Evolutionary conservation across 2,113 vertebrate genomes (phyloP).

Genomic region (Neotoma lepida): DNA sequence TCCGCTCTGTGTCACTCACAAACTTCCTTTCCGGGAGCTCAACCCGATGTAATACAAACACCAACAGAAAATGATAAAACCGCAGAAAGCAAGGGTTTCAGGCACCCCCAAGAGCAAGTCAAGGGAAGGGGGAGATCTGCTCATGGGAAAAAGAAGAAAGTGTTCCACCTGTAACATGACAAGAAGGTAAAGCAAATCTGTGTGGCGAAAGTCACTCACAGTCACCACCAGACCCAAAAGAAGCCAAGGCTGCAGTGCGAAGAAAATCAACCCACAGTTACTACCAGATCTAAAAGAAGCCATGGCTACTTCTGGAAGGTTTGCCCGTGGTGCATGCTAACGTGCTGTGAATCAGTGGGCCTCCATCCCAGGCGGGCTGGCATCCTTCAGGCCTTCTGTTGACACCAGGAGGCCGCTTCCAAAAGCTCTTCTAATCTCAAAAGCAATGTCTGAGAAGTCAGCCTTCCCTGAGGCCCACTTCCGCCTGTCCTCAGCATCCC

Average conservation of each 20-base stretch:
- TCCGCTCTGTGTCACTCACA: constrained; percentile 76
- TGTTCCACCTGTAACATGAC: constrained; percentile 57
- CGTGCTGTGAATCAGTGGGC: constrained; percentile 38
- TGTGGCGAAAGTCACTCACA: not conserved
- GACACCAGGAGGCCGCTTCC: constrained; percentile 55
- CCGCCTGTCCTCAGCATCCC: constrained; percentile 41
- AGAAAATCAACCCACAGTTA: not conserved
- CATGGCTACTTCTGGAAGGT: constrained; percentile 29
- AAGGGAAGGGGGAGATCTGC: not conserved
- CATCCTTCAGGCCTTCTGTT: constrained; percentile 56
- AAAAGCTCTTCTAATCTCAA: constrained; percentile 66
- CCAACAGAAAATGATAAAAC: constrained; percentile 67
- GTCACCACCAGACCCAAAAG: constrained; percentile 23
- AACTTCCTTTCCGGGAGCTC: constrained; percentile 72
- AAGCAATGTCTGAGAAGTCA: constrained; percentile 60
- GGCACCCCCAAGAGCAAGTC: not conserved
- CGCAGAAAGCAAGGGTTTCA: not conserved
- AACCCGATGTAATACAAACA: constrained; percentile 70
- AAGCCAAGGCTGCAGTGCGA: not conserved
- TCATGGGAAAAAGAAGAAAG: not conserved
- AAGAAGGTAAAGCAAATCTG: constrained; percentile 49
- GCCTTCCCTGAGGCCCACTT: constrained; percentile 74
- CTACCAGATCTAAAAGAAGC: constrained; percentile 37
- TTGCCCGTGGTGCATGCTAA: not conserved
- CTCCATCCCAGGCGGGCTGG: constrained; percentile 46